Percentiles rank a stretch among this genome's conserved stretches.
Conservation (phyloP, 2,888 invertebrate species). For the Pogonocherus hispidulus region DNA sequence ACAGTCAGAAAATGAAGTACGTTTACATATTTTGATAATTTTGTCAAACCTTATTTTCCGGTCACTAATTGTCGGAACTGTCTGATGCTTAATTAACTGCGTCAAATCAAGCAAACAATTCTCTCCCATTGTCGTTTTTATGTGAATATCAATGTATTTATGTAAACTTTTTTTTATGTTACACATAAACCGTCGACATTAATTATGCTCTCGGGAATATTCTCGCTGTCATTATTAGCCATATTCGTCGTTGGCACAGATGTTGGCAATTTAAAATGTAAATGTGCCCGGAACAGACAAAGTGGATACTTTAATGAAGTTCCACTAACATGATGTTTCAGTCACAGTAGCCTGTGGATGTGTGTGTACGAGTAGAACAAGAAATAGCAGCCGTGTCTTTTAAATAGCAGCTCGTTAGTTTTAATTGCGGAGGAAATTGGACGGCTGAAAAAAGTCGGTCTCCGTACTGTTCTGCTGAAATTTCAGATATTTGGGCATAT, state of each 20-base stretch:
- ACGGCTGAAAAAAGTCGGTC: not conserved
- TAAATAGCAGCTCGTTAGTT: slow-evolving; percentile 18
- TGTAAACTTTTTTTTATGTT: not conserved
- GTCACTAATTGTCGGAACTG: not conserved
- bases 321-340: slow-evolving; percentile 6
- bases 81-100: not conserved
- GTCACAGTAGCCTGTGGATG: not conserved
- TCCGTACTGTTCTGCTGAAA: not conserved
- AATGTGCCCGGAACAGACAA: slow-evolving; percentile 16
- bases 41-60: not conserved
- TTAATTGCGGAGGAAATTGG: slow-evolving; percentile 6
- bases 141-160: not conserved
- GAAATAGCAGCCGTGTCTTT: not conserved
- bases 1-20: not conserved
- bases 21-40: not conserved
- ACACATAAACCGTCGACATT: not conserved
- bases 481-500: not conserved
- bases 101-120: not conserved
- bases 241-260: slow-evolving; percentile 1
- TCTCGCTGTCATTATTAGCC: not conserved
- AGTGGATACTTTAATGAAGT: slow-evolving; percentile 12
- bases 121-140: not conserved
- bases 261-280: slow-evolving; percentile 18
- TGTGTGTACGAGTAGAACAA: not conserved
- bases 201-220: not conserved